Percentiles rank a stretch among this genome's conserved stretches.
Evolutionary conservation across 2,797 vertebrate species (phyloP).

Genomic region (Periparus ater): DNA sequence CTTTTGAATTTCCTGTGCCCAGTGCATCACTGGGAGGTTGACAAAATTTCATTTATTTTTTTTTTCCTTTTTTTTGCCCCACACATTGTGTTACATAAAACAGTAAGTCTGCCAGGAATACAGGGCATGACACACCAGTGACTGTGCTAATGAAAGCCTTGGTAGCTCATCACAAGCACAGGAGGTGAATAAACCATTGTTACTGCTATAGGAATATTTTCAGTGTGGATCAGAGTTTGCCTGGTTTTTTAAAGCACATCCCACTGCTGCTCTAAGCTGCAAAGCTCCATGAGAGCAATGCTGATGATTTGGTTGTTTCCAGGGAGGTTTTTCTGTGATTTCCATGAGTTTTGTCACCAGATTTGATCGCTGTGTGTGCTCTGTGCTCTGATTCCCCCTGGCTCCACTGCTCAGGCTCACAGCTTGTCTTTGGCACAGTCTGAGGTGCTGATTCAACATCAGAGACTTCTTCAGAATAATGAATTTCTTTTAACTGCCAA

Average conservation of each 20-base stretch:
- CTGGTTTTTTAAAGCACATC: neutral
- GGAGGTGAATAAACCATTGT: constrained; percentile 59
- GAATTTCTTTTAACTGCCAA: constrained; percentile 26
- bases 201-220: neutral
- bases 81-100: constrained; percentile 50
- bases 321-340: neutral
- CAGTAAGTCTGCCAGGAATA: constrained; percentile 43
- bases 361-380: neutral
- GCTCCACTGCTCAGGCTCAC: neutral
- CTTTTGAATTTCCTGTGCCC: constrained; percentile 49
- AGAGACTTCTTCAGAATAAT: neutral
- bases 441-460: constrained; percentile 34
- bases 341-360: neutral
- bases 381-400: neutral
- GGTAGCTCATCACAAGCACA: neutral
- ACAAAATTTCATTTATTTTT: neutral
- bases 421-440: constrained; percentile 31
- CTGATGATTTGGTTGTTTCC: neutral
- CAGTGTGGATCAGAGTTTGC: neutral
- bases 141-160: constrained; percentile 45
- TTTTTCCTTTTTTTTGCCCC: rapidly evolving
- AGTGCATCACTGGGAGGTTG: constrained; percentile 37
- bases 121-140: constrained; percentile 36
- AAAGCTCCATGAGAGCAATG: neutral
- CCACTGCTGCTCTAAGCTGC: neutral